phyloP scores from a whole-genome alignment of 2,113 vertebrate genomes.

The Callaeas wilsoni region DNA sequence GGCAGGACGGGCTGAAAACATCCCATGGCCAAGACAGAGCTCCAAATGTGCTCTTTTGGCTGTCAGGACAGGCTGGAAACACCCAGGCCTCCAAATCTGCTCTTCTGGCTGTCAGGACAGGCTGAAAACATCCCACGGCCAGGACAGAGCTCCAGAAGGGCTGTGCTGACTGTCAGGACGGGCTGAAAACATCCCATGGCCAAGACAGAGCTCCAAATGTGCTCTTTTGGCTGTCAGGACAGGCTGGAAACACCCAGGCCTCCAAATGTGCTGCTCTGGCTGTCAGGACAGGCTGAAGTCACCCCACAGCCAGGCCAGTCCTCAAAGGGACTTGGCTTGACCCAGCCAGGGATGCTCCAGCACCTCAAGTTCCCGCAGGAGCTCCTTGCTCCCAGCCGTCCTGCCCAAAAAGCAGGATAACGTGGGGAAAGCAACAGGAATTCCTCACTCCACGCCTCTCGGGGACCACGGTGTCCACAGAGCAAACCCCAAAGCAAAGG shows the following conservation, averaged over 20 bases:
- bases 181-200: background rate
- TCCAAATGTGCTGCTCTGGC: too few species aligned
- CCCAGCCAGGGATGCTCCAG: background rate
- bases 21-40: background rate
- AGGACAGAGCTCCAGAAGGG: accelerated
- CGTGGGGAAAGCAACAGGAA: background rate
- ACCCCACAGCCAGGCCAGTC: background rate
- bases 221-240: background rate
- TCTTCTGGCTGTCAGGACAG: background rate
- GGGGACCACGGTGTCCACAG: background rate
- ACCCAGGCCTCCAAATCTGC: background rate
- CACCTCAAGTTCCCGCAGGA: background rate
- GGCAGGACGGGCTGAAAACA: background rate
- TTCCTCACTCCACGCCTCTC: background rate
- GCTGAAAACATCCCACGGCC: background rate
- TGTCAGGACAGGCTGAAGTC: background rate
- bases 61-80: background rate
- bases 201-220: background rate
- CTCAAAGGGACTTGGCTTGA: background rate
- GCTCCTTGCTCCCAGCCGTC: background rate
- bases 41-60: background rate
- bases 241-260: background rate
- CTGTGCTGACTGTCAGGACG: background rate
- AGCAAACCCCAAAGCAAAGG: background rate
- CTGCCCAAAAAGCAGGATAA: background rate